Conservation (phyloP, 2,888 invertebrate species). For the Dione juno region DNA sequence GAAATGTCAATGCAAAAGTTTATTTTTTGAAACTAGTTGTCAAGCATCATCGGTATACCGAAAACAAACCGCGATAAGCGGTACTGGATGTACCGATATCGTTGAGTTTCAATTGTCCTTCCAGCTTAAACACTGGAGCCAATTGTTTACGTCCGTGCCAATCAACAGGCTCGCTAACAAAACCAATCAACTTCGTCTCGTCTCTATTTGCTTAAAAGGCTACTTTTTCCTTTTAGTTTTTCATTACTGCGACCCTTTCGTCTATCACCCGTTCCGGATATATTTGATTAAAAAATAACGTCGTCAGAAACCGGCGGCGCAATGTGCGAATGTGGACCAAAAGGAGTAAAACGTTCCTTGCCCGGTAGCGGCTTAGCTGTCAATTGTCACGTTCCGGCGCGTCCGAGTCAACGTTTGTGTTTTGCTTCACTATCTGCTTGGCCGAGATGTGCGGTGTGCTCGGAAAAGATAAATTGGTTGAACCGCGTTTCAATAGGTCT, state of each 20-base stretch:
- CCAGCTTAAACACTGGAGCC: constrained; percentile 78
- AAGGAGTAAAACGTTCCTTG: constrained; percentile 74
- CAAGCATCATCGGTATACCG: constrained; percentile 45
- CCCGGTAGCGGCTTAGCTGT: constrained; percentile 71
- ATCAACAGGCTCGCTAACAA: constrained; percentile 83
- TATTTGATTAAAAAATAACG: constrained; percentile 85
- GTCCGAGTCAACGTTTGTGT: constrained; percentile 62
- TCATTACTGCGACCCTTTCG: constrained; percentile 80
- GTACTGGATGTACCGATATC: constrained; percentile 55
- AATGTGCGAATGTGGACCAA: constrained; percentile 64
- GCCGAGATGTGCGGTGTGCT: constrained; percentile 50
- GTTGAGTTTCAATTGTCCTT: constrained; percentile 78
- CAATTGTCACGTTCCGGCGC: constrained; percentile 75
- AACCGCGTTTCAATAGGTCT: constrained; percentile 35
- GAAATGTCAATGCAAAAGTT: constrained; percentile 47
- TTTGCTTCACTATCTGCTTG: constrained; percentile 76
- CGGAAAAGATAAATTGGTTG: constrained; percentile 43
- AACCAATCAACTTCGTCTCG: constrained; percentile 85
- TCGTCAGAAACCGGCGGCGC: constrained; percentile 79
- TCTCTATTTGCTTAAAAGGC: constrained; percentile 82
- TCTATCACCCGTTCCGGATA: constrained; percentile 82
- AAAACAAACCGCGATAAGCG: constrained; percentile 55
- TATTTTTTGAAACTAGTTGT: constrained; percentile 52
- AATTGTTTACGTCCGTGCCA: constrained; percentile 82
- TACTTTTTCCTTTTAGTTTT: constrained; percentile 80